phyloP scores from a whole-genome alignment of 2,888 invertebrate species.

The Neoascia interrupta region DNA sequence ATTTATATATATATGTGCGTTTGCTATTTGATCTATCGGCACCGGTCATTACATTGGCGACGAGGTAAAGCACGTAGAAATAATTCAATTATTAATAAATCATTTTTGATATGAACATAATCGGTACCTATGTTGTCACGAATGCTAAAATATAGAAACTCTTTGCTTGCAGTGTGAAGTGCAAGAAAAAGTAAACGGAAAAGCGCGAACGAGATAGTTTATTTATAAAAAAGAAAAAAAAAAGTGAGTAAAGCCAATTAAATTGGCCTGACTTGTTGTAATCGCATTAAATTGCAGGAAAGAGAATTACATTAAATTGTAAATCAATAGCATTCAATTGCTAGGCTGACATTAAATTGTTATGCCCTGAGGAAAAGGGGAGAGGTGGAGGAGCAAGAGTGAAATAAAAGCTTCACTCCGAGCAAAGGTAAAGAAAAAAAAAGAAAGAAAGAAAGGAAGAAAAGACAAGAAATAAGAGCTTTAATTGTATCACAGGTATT shows the following conservation, averaged over 20 bases:
- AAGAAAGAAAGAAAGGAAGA: background rate
- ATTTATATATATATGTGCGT: too few relatives aligned
- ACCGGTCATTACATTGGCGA: background rate
- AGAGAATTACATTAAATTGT: constrained; percentile 21
- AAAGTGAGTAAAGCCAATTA: background rate
- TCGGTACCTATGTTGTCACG: background rate
- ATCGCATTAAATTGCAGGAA: constrained; percentile 17
- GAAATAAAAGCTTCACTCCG: background rate
- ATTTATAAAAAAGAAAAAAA: too few relatives aligned
- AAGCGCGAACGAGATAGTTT: background rate
- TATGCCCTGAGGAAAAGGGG: too few relatives aligned
- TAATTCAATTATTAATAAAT: background rate
- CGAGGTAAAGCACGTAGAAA: background rate
- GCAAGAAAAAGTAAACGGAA: background rate
- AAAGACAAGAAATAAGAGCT: background rate
- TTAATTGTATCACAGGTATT: background rate
- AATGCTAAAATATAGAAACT: background rate
- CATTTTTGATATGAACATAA: background rate
- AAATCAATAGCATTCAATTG: constrained; percentile 1
- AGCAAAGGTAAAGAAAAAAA: too few relatives aligned
- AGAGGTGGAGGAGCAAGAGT: background rate
- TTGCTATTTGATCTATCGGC: too few relatives aligned
- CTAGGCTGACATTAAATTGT: background rate
- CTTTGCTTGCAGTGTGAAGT: background rate
- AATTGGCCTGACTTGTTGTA: background rate